Conservation (phyloP, 2,113 vertebrate species). For the Bagarius yarrelli region DNA sequence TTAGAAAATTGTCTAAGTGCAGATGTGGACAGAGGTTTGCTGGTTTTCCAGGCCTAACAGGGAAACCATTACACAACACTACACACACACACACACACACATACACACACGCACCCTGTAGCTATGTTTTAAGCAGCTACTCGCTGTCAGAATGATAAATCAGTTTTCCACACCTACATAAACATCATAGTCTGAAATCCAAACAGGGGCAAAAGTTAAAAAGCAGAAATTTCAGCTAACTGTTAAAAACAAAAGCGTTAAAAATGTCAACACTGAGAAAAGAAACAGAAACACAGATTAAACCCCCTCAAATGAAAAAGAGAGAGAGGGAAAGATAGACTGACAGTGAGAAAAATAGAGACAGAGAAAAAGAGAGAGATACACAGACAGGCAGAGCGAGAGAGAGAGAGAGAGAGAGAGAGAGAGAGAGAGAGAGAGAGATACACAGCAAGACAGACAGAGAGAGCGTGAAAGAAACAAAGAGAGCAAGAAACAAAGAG, state of each 20-base stretch:
- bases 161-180: background rate
- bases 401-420: too few relatives aligned
- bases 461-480: background rate
- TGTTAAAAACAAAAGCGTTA: background rate
- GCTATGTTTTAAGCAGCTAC: background rate
- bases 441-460: too few relatives aligned
- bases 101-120: background rate
- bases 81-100: background rate
- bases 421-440: background rate
- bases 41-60: slow-evolving; percentile 32
- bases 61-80: slow-evolving; percentile 1
- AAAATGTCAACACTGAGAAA: background rate
- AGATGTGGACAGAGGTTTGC: slow-evolving; percentile 65
- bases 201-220: background rate
- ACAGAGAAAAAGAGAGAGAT: too few relatives aligned
- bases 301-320: too few relatives aligned
- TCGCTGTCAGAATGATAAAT: background rate
- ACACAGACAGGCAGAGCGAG: too few relatives aligned
- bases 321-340: background rate
- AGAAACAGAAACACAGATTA: too few relatives aligned
- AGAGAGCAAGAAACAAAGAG: background rate
- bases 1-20: slow-evolving; percentile 52
- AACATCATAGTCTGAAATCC: background rate
- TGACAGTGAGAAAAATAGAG: background rate
- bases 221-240: background rate